These are phyloP conservation scores for Catharus bicknelli DNA, from an alignment of 2,113 vertebrate genomes.

Conservation along the genomic window DNA sequence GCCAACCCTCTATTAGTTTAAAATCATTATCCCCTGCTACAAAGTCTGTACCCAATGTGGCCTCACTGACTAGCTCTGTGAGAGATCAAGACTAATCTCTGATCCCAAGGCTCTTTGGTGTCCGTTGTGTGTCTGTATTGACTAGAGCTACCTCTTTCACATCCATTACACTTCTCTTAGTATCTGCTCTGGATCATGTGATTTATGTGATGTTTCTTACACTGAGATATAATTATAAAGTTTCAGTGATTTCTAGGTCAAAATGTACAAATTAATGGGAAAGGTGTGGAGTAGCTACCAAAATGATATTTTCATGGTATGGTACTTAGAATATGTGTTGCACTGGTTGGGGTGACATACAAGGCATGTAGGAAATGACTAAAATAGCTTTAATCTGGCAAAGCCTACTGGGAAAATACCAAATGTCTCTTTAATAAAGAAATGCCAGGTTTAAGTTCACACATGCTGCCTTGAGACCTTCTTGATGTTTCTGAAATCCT, in stretches of 20 bases:
- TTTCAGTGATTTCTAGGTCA: background rate
- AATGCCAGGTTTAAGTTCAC: background rate
- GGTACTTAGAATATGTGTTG: background rate
- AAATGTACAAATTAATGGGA: background rate
- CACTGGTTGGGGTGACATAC: background rate
- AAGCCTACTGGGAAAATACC: background rate
- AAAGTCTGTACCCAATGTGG: background rate
- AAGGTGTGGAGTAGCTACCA: background rate
- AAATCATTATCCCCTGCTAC: background rate
- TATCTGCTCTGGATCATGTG: background rate
- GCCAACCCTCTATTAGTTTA: background rate
- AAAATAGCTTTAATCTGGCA: background rate
- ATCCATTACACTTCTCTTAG: background rate
- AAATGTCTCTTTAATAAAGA: background rate
- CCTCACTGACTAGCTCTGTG: background rate
- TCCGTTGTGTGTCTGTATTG: background rate
- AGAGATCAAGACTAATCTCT: background rate
- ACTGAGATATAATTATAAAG: background rate
- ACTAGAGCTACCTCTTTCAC: background rate
- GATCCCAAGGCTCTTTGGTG: background rate
- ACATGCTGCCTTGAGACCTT: background rate
- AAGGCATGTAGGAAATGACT: background rate
- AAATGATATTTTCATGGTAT: background rate
- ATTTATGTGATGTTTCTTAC: background rate
- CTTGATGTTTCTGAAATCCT: background rate